A percentile compares a stretch with the other conserved stretches of the same genome.
Evolutionary conservation across 2,888 invertebrate species (phyloP).

Genomic region (Smittia sp.): DNA sequence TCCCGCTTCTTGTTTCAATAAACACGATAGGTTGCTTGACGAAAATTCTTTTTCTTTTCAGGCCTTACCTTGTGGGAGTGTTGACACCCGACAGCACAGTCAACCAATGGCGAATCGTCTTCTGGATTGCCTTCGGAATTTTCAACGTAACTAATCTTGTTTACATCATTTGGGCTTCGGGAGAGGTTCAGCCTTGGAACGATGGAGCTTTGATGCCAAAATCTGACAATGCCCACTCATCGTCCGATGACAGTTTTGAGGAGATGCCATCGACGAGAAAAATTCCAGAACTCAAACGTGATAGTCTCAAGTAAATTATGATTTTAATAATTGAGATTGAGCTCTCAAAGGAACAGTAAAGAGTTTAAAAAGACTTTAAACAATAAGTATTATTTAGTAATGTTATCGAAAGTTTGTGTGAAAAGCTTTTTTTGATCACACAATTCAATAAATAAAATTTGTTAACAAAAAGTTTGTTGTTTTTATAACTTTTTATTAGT

Average conservation of each 20-base stretch:
- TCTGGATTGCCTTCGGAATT: slow-evolving; percentile 23
- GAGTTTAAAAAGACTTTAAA: not conserved
- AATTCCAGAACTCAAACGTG: slow-evolving; percentile 11
- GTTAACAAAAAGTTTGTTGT: no score
- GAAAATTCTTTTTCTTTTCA: not conserved
- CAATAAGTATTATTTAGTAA: no score
- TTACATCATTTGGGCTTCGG: slow-evolving; percentile 34
- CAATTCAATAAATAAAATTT: no score
- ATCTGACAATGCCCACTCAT: not conserved
- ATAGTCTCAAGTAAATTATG: slow-evolving; percentile 2
- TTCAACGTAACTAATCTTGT: slow-evolving; percentile 21
- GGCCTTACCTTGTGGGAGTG: slow-evolving; percentile 59
- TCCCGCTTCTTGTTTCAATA: slow-evolving; percentile 10
- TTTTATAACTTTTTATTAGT: no score
- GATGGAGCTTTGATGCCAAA: not conserved
- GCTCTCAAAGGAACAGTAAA: not conserved
- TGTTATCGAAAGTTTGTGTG: no score
- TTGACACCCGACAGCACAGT: slow-evolving; percentile 56
- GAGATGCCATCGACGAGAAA: not conserved
- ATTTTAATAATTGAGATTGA: not conserved
- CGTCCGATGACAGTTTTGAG: not conserved
- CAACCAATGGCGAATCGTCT: slow-evolving; percentile 30
- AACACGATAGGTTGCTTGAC: no score
- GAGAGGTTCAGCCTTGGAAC: slow-evolving; percentile 35
- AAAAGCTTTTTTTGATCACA: no score